Percentiles rank a stretch among this genome's conserved stretches.
Evolutionary conservation across 2,113 vertebrate species (phyloP).

Genomic region (Mus pahari): DNA sequence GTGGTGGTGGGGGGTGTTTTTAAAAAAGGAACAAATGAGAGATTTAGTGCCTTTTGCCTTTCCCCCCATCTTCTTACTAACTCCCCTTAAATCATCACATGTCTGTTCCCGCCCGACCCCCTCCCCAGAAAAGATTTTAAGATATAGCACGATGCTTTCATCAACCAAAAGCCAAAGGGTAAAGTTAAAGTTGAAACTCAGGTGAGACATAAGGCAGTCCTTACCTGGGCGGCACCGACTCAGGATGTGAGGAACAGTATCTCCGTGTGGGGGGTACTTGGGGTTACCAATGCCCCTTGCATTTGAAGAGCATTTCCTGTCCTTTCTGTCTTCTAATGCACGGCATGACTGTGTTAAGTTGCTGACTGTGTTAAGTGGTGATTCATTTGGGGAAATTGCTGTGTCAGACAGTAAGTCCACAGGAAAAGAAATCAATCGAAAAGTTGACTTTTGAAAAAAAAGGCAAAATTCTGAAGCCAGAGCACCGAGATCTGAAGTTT

Average conservation of each 20-base stretch:
- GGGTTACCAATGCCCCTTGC: neutral
- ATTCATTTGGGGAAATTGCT: conserved; percentile 5
- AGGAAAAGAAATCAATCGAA: conserved; percentile 16
- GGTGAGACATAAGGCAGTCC: neutral
- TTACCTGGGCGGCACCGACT: neutral
- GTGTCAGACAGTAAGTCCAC: neutral
- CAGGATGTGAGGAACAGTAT: neutral
- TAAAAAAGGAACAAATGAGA: conserved; percentile 22
- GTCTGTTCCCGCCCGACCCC: neutral
- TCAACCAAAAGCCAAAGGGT: conserved; percentile 18
- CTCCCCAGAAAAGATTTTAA: neutral
- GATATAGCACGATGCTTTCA: conserved; percentile 2
- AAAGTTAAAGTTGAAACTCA: neutral
- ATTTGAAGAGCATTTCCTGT: conserved; percentile 30
- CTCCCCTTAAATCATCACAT: neutral
- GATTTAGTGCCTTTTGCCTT: neutral
- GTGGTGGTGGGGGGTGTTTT: neutral
- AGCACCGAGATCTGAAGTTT: neutral
- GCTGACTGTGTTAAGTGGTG: neutral
- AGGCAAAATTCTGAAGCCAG: conserved; percentile 46
- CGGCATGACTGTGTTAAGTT: neutral
- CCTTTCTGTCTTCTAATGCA: conserved; percentile 28
- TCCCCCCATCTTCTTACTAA: neutral
- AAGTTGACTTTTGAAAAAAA: conserved; percentile 49
- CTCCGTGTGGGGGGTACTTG: neutral